Evolutionary conservation across 2,888 invertebrate species (phyloP), one percentile per base, ranked within the genome.

Genomic region (Geotrupes spiniger): DNA sequence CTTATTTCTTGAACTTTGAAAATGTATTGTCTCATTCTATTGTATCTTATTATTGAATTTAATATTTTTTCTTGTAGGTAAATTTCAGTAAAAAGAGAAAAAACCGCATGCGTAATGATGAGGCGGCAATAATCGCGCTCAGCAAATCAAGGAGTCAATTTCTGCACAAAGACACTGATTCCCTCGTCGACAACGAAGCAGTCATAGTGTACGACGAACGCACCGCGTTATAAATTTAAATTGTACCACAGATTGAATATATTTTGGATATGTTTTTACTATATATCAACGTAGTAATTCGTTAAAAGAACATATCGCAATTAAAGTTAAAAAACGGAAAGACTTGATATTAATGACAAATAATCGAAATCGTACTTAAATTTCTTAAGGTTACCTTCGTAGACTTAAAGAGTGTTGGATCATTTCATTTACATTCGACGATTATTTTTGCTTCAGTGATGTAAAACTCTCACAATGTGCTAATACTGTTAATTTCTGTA

Each of bases 181-280:
- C 78, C 66, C 77, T 86, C 63, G 82, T 87, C 46, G 84, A 85
- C 69, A 85, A 85, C 51, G 88, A 88, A 72, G 87, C 88, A 1
- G 85, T 89, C 53, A 86, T 89, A 52, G 87, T 89, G 6, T 89
- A 87, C 68, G 87, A 89, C 66, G 89, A 89, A 75, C 75, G 89
- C 56, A 89, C 89, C 25, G 87, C 85, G 5, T 79, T 89, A 39
- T 87, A 77, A 73, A 59, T 29, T n/a, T 6, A 6, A 21, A 21
- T 21, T 21, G 6, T 21, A 21, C 6, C 6, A 26, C 25, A 38
- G 25, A 57, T 57, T 51, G 31, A 49, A 53, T 53, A 53, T 52
- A 52, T 52, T 60, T 60, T 56, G 21, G 21, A 21, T 10, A 11
- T 31, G 14, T 14, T 31, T 31, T 14, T 44, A 44, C 27, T 46